Percentiles rank a stretch among this genome's conserved stretches.
phyloP scores from a whole-genome alignment of 2,888 invertebrate genomes.

The Agrochola lychnidis region DNA sequence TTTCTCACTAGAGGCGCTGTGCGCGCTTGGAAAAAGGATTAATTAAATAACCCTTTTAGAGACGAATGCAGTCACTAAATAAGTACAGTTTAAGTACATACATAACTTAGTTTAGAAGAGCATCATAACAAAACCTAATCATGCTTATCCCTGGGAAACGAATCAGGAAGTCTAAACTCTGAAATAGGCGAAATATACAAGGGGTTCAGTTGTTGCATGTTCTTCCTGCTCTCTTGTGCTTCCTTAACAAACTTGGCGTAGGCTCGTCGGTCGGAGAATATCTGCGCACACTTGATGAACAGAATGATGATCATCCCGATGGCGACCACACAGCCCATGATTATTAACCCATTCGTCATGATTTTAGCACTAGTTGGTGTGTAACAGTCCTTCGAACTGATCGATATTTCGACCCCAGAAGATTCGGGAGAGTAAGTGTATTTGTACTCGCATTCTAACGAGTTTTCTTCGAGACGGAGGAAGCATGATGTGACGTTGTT shows the following conservation, averaged over 20 bases:
- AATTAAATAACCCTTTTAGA: not conserved
- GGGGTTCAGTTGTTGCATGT: slow-evolving; percentile 90
- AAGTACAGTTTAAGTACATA: not conserved
- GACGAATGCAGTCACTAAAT: not conserved
- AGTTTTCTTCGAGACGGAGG: slow-evolving; percentile 76
- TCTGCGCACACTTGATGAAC: slow-evolving; percentile 82
- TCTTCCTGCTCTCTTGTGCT: slow-evolving; percentile 82
- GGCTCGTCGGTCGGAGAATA: slow-evolving; percentile 88
- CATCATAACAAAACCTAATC: slow-evolving; percentile 68
- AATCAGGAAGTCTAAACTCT: slow-evolving; percentile 89
- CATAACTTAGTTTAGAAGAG: not conserved
- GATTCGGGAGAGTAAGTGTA: slow-evolving; percentile 82
- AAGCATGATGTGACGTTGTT: slow-evolving; percentile 78
- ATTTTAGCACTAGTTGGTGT: slow-evolving; percentile 82
- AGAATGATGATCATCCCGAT: slow-evolving; percentile 86
- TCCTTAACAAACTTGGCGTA: slow-evolving; percentile 88
- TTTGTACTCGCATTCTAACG: slow-evolving; percentile 82
- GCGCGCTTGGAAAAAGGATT: not conserved
- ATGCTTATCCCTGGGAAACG: slow-evolving; percentile 84
- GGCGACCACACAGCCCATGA: slow-evolving; percentile 86
- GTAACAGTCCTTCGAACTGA: slow-evolving; percentile 81
- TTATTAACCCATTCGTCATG: slow-evolving; percentile 79
- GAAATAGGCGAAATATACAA: slow-evolving; percentile 92
- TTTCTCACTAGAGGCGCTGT: slow-evolving; percentile 12
- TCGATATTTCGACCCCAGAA: slow-evolving; percentile 81